Evolutionary conservation across 2,113 vertebrate species (phyloP).

Genomic region (Hemichromis elongatus): DNA sequence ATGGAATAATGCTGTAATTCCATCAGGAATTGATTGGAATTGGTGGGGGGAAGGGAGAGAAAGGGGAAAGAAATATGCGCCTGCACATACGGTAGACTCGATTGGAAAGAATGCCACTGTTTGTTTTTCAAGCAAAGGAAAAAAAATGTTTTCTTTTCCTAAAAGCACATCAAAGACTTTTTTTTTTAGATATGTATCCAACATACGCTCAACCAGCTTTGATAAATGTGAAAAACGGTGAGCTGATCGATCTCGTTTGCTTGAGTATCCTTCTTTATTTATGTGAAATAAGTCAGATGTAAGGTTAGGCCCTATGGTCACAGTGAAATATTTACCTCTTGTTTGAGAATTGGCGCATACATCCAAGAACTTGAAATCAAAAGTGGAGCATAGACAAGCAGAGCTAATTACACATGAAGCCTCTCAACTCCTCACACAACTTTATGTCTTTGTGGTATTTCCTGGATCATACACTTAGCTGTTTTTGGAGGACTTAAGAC

Average conservation of each 20-base stretch:
- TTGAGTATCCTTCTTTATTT: constrained; percentile 46
- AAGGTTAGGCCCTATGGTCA: neutral
- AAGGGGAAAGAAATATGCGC: constrained; percentile 55
- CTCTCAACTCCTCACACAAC: constrained; percentile 39
- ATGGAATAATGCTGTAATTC: constrained; percentile 72
- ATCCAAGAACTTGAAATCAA: constrained; percentile 52
- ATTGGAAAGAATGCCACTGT: constrained; percentile 69
- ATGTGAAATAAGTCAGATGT: constrained; percentile 43
- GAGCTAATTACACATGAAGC: constrained; percentile 46
- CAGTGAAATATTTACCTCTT: neutral
- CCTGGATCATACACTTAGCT: constrained; percentile 40
- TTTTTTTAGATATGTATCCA: constrained; percentile 44
- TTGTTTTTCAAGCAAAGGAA: constrained; percentile 56
- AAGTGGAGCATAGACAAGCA: constrained; percentile 23
- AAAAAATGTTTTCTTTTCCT: constrained; percentile 23
- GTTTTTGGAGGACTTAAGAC: neutral
- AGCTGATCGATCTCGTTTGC: constrained; percentile 44
- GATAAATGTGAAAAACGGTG: constrained; percentile 42
- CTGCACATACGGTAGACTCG: constrained; percentile 59
- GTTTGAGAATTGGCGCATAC: constrained; percentile 37
- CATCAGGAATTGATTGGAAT: constrained; percentile 73
- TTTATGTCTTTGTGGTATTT: constrained; percentile 50
- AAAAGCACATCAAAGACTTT: constrained; percentile 45
- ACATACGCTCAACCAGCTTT: constrained; percentile 12
- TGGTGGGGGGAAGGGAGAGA: neutral